These are phyloP conservation scores for Micropoecilia bifurca DNA, from an alignment of 2,797 vertebrate species.

Conservation along the genomic window DNA sequence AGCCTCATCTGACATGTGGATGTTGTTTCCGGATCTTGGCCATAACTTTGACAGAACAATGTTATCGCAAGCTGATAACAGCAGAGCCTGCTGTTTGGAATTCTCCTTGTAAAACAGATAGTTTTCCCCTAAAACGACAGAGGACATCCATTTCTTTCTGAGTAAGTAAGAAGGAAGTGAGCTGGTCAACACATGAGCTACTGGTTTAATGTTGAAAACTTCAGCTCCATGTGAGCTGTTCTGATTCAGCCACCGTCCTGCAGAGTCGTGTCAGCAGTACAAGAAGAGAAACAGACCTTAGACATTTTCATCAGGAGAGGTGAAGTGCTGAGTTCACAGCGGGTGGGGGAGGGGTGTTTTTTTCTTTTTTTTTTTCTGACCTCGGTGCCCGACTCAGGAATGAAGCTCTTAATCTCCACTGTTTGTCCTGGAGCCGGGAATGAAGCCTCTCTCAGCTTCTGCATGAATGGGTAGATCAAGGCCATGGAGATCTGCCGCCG, in stretches of 20 bases:
- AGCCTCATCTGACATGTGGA: not conserved
- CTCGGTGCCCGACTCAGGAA: constrained; percentile 94
- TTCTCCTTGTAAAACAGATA: not conserved
- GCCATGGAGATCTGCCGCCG: constrained; percentile 92
- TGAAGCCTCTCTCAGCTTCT: constrained; percentile 90
- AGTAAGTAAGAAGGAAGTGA: not conserved
- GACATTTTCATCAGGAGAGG: not conserved
- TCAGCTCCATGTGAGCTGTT: not conserved
- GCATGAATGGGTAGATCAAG: constrained; percentile 98
- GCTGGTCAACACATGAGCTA: not conserved
- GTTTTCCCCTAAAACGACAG: not conserved
- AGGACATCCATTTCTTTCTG: not conserved
- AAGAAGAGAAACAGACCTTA: constrained; percentile 3
- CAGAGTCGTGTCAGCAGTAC: not conserved
- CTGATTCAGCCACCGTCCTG: not conserved
- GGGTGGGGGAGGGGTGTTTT: not conserved
- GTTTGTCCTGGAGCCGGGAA: constrained; percentile 94
- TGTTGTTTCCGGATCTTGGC: not conserved
- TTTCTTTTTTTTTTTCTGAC: constrained; percentile 66
- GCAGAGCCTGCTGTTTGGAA: not conserved
- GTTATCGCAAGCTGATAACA: not conserved
- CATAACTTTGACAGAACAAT: constrained; percentile 1
- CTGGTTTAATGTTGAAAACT: not conserved
- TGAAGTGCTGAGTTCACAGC: not conserved
- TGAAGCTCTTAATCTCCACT: constrained; percentile 96